Conservation (phyloP, 2,888 invertebrate species). For the Tetranychus truncatus region DNA sequence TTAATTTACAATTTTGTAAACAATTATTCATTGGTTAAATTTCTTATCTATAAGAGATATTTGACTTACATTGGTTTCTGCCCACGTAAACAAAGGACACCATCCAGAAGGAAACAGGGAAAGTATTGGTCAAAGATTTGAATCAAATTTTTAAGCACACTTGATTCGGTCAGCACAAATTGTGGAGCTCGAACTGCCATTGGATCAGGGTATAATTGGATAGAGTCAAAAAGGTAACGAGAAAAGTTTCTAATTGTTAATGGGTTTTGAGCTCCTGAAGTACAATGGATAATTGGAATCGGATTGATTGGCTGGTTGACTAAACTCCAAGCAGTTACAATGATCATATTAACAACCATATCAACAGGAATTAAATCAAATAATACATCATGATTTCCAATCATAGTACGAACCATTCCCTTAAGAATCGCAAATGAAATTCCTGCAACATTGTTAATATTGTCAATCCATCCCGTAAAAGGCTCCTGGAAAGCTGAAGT, state of each 20-base stretch:
- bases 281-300: slow-evolving; percentile 71
- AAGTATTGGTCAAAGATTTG: neutral
- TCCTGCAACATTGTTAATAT: slow-evolving; percentile 43
- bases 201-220: neutral
- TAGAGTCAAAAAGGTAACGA: neutral
- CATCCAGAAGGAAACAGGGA: neutral
- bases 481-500: slow-evolving; percentile 51
- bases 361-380: slow-evolving; percentile 37
- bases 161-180: neutral
- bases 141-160: neutral
- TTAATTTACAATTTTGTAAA: neutral
- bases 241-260: slow-evolving; percentile 63
- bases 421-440: slow-evolving; percentile 37
- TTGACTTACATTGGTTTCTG: neutral
- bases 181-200: neutral
- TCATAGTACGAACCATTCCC: slow-evolving; percentile 34
- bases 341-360: slow-evolving; percentile 31
- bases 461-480: slow-evolving; percentile 56
- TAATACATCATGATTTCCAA: slow-evolving; percentile 31
- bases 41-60: neutral
- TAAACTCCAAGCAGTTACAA: slow-evolving; percentile 33
- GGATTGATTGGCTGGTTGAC: slow-evolving; percentile 23
- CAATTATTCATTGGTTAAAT: neutral
- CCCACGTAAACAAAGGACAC: neutral
- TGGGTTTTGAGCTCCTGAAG: slow-evolving; percentile 67